phyloP scores from a whole-genome alignment of 2,113 vertebrate genomes.

The Alaudala cheleensis region DNA sequence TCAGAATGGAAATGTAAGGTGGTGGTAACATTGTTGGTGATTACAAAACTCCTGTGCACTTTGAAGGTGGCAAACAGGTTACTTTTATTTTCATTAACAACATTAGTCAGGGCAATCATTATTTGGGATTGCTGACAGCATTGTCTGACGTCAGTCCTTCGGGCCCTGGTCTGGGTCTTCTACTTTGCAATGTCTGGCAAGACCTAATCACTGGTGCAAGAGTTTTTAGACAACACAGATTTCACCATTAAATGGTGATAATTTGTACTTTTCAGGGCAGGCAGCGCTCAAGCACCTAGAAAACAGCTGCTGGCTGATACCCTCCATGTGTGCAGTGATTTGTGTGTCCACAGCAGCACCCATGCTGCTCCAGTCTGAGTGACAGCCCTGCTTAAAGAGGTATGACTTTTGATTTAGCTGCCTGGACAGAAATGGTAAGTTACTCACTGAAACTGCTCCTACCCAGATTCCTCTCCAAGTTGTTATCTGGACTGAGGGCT shows the following conservation, averaged over 20 bases:
- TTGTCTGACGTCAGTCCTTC: not conserved
- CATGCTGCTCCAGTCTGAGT: not conserved
- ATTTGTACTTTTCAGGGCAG: not conserved
- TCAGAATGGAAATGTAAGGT: not conserved
- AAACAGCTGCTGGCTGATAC: not conserved
- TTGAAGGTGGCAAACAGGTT: not conserved
- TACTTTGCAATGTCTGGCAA: not conserved
- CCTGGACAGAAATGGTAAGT: not conserved
- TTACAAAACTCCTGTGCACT: not conserved
- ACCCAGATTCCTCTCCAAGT: not conserved
- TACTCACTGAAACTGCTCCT: not conserved
- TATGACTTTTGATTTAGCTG: not conserved
- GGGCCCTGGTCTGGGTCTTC: not conserved
- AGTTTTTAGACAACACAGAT: not conserved
- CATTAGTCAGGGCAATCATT: not conserved
- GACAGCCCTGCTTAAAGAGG: not conserved
- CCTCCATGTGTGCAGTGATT: accelerated
- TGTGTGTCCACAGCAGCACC: accelerated
- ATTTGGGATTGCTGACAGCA: not conserved
- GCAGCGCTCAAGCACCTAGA: not conserved
- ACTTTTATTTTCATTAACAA: not conserved
- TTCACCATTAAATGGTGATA: not conserved
- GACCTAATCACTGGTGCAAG: not conserved
- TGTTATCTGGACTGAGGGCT: not conserved
- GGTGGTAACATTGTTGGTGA: not conserved